Base-by-base conservation (phyloP, 2,113 vertebrate genomes). In the Myiopsitta monachus region DNA sequence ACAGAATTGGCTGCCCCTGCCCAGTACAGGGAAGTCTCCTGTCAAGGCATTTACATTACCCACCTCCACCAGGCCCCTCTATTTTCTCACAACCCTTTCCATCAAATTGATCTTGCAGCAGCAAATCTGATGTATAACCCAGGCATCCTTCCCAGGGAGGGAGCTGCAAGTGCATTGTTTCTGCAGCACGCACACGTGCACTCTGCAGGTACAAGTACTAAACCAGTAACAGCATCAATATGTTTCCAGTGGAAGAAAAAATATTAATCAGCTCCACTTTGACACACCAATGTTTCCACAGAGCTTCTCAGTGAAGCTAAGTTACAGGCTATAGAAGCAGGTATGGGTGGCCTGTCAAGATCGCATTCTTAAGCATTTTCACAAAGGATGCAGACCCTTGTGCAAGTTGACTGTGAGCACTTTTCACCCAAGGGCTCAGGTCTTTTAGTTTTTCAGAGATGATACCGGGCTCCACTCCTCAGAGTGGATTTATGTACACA, bases 111-210 rank as follows among this genome's bases (percentile, higher is more conserved):
- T 73, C 70, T 66, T 69, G 18, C 41, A 82, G 31, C 38, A 79
- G 31, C 33, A 9, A 12, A 16, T 68, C 10, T 59, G 31, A n/a
- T n/a, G 33, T 9, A 23, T 59, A 59, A 59, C 18, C 31, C 18
- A 27, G 18, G 30, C 23, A 22, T 39, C 43, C 15, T 76, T 46
- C 67, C 70, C 2, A 0, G 7, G 23, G 3, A n/a, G 15, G 6
- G 23, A 64, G 1, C 0, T 59, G 27, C 1, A 4, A 54, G 11
- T 1, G 0, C 9, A 5, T 9, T 1, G 2, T 3, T 73, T 22
- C 13, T 1, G 0, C 55, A 59, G 55, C 57, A 59, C 33, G 22
- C 57, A 69, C 6, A 9, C 0, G 0, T 6, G 4, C 23, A 6
- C 39, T n/a, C 47, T 23, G 12, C 2, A 6, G 55, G 46, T n/a